Percentiles rank a stretch among this genome's conserved stretches.
Conservation (phyloP, 1,140 invertebrate species). For the Zaprionus taronus region DNA sequence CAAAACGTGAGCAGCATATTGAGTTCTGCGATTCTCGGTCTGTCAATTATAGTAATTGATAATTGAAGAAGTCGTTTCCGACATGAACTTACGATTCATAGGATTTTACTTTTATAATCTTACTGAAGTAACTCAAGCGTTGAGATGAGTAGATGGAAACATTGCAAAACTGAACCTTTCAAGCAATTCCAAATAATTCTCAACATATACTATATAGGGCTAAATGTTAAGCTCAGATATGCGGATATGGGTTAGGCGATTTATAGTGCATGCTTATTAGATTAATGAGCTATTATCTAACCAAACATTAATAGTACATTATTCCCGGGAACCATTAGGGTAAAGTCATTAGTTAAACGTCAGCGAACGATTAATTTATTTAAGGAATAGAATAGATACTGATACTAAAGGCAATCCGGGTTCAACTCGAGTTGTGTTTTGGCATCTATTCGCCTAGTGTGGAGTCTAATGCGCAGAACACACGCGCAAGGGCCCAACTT, state of each 20-base stretch:
- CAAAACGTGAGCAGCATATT: not conserved
- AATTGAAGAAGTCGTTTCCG: slow-evolving; percentile 4
- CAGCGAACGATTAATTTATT: slow-evolving; percentile 10
- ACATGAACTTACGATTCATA: not conserved
- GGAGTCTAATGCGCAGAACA: slow-evolving; percentile 5
- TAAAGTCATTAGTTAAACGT: not conserved
- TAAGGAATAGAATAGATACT: not conserved
- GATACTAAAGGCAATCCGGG: not conserved
- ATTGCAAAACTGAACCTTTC: not conserved
- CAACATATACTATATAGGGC: not conserved
- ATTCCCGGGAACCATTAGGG: not conserved
- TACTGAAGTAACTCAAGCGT: not conserved
- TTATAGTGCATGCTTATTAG: not conserved
- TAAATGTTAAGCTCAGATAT: not conserved
- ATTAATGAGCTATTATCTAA: not conserved
- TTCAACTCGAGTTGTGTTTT: not conserved
- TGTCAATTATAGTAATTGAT: not conserved
- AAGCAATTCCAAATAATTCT: not conserved
- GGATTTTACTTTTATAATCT: not conserved
- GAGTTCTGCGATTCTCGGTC: slow-evolving; percentile 1
- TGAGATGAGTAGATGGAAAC: not conserved
- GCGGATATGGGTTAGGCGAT: slow-evolving; percentile 12
- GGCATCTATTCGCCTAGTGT: not conserved
- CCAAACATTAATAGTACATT: not conserved
- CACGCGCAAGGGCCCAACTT: slow-evolving; percentile 31